Evolutionary conservation across 2,797 vertebrate genomes (phyloP).

Genomic region (Graptemys geographica): DNA sequence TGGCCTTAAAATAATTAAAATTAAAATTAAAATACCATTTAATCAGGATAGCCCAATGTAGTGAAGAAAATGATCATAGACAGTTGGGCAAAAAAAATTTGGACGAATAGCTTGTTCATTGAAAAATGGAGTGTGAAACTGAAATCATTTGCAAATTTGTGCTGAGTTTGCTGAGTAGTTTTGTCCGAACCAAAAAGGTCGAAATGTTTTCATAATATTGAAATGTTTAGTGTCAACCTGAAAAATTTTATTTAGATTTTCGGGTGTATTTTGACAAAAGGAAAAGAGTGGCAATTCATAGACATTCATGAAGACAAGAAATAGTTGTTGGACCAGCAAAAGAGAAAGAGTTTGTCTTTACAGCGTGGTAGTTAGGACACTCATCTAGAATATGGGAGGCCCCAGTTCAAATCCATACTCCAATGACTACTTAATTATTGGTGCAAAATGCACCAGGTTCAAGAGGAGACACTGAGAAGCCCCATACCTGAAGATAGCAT

Average conservation of each 20-base stretch:
- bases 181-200: no score
- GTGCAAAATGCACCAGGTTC: neutral
- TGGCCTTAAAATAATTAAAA: neutral
- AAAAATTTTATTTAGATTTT: neutral
- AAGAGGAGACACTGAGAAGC: neutral
- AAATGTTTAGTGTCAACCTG: no score
- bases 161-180: no score
- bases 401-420: neutral
- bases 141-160: no score
- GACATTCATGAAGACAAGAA: neutral
- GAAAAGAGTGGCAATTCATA: neutral
- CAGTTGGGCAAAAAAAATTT: no score
- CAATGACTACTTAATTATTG: neutral
- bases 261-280: neutral
- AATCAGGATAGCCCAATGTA: no score
- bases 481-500: no score
- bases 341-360: neutral
- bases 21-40: fast-evolving
- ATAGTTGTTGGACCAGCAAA: neutral
- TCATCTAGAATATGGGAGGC: neutral
- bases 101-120: no score
- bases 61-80: no score
- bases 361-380: neutral
- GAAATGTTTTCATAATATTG: no score
- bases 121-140: no score